These are phyloP conservation scores for Coregonus suidteri DNA, from an alignment of 2,797 vertebrate species.

Conservation along the genomic window DNA sequence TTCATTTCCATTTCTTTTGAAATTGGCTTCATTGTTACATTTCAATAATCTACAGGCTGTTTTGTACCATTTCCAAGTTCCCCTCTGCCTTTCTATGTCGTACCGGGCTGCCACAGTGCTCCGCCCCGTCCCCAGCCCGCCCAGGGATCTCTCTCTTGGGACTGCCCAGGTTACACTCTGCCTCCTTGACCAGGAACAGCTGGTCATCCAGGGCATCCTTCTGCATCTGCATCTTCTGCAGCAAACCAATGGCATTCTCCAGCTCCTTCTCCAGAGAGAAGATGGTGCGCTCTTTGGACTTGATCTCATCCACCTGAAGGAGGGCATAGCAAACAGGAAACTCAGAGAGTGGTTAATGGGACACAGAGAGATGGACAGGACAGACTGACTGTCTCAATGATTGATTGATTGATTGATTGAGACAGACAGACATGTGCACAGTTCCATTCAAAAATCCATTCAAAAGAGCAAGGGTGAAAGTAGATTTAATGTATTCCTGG, in stretches of 20 bases:
- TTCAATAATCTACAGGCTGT: neutral
- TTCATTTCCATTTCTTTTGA: neutral
- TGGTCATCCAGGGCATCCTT: conserved; percentile 97
- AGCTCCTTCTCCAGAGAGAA: conserved; percentile 95
- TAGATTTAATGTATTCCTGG: too few relatives aligned
- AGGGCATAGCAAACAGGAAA: neutral
- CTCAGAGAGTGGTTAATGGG: neutral
- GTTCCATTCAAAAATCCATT: too few relatives aligned
- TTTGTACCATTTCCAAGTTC: neutral
- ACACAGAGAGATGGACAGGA: too few relatives aligned
- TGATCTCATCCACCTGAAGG: conserved; percentile 97
- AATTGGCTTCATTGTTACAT: neutral
- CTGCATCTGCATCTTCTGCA: conserved; percentile 95
- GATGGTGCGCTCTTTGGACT: conserved; percentile 94
- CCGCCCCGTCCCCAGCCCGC: conserved; percentile 90
- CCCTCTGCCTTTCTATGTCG: conserved; percentile 7
- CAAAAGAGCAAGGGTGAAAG: too few relatives aligned
- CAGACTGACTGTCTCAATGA: neutral
- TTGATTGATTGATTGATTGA: too few relatives aligned
- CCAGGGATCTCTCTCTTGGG: conserved; percentile 97
- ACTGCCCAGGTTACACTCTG: conserved; percentile 94
- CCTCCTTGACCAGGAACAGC: conserved; percentile 94
- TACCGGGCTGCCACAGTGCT: conserved; percentile 96
- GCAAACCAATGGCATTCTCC: conserved; percentile 86
- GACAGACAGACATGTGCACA: neutral